Percentiles rank a stretch among this genome's conserved stretches.
Conservation (phyloP, 1,140 invertebrate species). For the Ips typographus region DNA sequence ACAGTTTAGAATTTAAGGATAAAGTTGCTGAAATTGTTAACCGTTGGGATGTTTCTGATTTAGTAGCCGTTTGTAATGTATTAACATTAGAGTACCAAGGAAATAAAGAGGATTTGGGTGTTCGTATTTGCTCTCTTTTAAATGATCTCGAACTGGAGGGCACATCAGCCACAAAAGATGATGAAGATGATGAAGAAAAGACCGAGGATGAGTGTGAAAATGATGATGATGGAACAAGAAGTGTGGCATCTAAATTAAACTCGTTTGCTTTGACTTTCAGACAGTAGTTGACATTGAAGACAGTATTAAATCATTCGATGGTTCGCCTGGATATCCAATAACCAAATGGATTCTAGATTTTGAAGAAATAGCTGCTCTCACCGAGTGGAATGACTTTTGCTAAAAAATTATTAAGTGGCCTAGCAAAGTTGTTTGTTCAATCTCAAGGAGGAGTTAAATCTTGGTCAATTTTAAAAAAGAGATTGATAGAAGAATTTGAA, state of each 20-base stretch:
- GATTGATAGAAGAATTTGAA: constrained; percentile 10
- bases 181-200: constrained; percentile 3
- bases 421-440: constrained; percentile 36
- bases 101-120: not conserved
- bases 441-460: constrained; percentile 21
- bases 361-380: constrained; percentile 39
- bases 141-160: constrained; percentile 19
- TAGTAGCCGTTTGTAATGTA: not conserved
- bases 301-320: constrained; percentile 36
- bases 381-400: constrained; percentile 39
- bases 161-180: not conserved
- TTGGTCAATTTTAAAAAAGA: constrained; percentile 17
- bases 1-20: not conserved
- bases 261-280: constrained; percentile 9
- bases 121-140: not conserved
- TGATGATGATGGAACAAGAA: not conserved
- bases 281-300: constrained; percentile 22
- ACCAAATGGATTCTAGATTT: constrained; percentile 40
- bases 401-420: constrained; percentile 37
- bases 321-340: constrained; percentile 30
- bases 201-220: not conserved
- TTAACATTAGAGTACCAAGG: not conserved
- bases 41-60: not conserved
- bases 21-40: not conserved
- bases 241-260: constrained; percentile 1